A percentile compares a stretch with the other conserved stretches of the same genome.
phyloP scores from a whole-genome alignment of 1,140 invertebrate species.

The Globodera rostochiensis region DNA sequence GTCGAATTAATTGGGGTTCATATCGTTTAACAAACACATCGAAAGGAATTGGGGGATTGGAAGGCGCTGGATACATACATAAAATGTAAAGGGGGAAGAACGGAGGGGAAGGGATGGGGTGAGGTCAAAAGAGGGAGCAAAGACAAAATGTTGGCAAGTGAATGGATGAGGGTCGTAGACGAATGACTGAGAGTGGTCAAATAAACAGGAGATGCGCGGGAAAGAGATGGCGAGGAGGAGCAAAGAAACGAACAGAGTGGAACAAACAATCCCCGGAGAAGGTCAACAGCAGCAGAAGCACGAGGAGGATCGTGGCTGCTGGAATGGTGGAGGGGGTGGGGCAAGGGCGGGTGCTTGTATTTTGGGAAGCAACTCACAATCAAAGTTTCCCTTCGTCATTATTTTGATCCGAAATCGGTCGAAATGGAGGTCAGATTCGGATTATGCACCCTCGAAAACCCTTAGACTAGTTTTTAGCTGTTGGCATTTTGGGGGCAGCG shows the following conservation, averaged over 20 bases:
- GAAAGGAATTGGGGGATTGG: neutral
- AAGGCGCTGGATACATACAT: neutral
- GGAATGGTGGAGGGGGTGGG: too few species aligned
- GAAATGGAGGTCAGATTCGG: too few species aligned
- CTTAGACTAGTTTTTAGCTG: too few species aligned
- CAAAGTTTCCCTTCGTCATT: too few species aligned
- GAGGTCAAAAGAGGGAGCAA: neutral
- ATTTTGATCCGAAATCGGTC: too few species aligned
- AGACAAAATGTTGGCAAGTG: neutral
- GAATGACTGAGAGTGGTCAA: neutral
- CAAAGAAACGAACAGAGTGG: too few species aligned
- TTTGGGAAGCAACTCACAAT: too few species aligned
- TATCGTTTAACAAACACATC: neutral
- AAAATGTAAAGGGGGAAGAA: neutral
- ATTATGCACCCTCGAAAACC: too few species aligned
- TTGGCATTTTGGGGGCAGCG: too few species aligned
- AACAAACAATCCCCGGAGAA: too few species aligned
- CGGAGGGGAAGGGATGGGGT: neutral
- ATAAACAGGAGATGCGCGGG: neutral
- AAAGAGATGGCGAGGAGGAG: neutral
- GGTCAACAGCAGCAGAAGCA: neutral
- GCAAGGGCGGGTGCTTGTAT: too few species aligned
- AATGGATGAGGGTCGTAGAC: neutral
- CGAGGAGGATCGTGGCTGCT: too few species aligned
- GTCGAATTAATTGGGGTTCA: neutral